A percentile compares a stretch with the other conserved stretches of the same genome.
phyloP scores from a whole-genome alignment of 2,888 invertebrate genomes.

The Flexamia atlantica region DNA sequence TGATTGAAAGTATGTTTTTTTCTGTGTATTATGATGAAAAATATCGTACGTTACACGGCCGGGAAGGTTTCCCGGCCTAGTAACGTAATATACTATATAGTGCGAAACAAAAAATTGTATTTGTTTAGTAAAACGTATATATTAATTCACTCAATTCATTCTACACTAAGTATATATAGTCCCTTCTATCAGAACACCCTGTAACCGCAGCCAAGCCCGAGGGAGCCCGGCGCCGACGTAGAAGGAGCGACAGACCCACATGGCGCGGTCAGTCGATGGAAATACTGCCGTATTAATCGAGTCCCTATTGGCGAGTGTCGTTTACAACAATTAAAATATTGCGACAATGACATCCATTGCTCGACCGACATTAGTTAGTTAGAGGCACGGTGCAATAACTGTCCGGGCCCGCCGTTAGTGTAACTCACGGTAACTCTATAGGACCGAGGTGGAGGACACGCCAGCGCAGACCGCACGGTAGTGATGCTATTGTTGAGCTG shows the following conservation, averaged over 20 bases:
- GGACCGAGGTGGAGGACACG: conserved; percentile 23
- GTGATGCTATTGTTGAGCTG: too few species aligned
- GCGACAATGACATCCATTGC: conserved; percentile 43
- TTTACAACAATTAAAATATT: conserved; percentile 58
- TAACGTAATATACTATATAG: too few species aligned
- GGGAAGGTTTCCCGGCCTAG: too few species aligned
- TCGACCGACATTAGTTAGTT: conserved; percentile 18
- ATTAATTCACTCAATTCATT: too few species aligned
- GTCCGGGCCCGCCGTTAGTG: conserved; percentile 7
- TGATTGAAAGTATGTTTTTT: too few species aligned
- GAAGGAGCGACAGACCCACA: conserved; percentile 10
- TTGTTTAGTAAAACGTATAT: too few species aligned
- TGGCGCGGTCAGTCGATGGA: neutral
- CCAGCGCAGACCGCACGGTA: neutral
- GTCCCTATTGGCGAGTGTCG: conserved; percentile 40
- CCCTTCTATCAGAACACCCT: too few species aligned
- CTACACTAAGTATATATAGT: too few species aligned
- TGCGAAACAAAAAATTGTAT: too few species aligned
- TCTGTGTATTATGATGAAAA: too few species aligned
- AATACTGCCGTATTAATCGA: conserved; percentile 25
- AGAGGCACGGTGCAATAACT: conserved; percentile 34
- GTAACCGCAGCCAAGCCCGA: neutral
- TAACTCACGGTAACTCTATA: conserved; percentile 47
- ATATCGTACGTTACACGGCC: too few species aligned
- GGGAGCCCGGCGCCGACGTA: neutral